These are phyloP conservation scores for Brotula barbata DNA, from an alignment of 2,797 vertebrate genomes.

Conservation along the genomic window DNA sequence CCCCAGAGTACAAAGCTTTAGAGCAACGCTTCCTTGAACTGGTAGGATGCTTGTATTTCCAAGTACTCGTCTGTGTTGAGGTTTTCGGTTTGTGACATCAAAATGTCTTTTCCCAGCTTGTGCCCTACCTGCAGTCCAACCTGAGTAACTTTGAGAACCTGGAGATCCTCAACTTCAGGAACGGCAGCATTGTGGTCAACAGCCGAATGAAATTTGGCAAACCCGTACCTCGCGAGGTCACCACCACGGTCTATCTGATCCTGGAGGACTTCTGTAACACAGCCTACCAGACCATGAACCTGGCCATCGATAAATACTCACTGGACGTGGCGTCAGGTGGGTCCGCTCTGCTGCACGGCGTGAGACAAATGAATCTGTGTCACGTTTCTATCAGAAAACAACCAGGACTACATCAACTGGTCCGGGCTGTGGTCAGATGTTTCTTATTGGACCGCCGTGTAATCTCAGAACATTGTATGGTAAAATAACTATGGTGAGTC, in stretches of 20 bases:
- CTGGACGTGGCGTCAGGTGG: slow-evolving; percentile 96
- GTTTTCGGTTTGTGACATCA: background rate
- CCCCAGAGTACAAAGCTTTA: slow-evolving; percentile 92
- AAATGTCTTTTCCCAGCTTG: slow-evolving; percentile 80
- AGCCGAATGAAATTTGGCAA: slow-evolving; percentile 95
- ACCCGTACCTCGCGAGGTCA: slow-evolving; percentile 87
- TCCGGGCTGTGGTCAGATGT: slow-evolving; percentile 1
- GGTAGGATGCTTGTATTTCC: slow-evolving; percentile 75
- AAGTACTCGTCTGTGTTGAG: background rate
- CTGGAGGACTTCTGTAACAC: slow-evolving; percentile 97
- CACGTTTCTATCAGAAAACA: background rate
- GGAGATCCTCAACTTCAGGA: slow-evolving; percentile 97
- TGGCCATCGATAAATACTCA: slow-evolving; percentile 96
- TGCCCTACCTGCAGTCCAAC: slow-evolving; percentile 97
- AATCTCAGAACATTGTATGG: slow-evolving; percentile 15
- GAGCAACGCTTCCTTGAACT: slow-evolving; percentile 94
- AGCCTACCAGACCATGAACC: slow-evolving; percentile 96
- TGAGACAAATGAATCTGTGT: background rate
- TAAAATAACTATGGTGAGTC: slow-evolving; percentile 9
- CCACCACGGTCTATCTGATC: slow-evolving; percentile 90
- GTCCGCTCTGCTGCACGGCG: slow-evolving; percentile 1
- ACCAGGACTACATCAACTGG: background rate
- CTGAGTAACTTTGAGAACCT: slow-evolving; percentile 94
- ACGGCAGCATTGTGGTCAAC: slow-evolving; percentile 97
- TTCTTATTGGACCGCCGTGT: background rate